Base-by-base conservation (phyloP, 2,888 invertebrate genomes). In the Mythimna ferrago region DNA sequence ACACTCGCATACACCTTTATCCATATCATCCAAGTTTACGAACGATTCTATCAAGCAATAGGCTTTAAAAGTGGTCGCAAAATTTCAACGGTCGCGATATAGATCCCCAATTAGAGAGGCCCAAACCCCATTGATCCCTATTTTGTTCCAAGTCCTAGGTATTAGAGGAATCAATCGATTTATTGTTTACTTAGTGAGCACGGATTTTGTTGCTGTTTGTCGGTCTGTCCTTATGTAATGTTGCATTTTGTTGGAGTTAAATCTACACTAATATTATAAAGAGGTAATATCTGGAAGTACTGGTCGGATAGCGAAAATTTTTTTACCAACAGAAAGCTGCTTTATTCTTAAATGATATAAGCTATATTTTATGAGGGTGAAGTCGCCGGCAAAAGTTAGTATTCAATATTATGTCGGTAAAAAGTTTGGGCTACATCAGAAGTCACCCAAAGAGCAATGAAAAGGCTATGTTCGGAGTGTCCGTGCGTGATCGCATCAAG, bases 31-130 rank as follows among this genome's bases (percentile, higher is more conserved):
- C 56, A 65, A 78, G 66, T 84, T 83, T 82, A 70, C 80, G 78
- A 82, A 81, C 84, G 78, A 78, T 76, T 71, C 32, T n/a, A n/a
- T 74, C 6, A 48, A 11, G 32, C 64, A n/a, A 57, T 81, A 73
- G 85, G 88, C 88, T 88, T 90, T 86, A 88, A 91, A 91, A 90
- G 87, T 88, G 90, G 89, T 90, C 85, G 86, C 87, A 82, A 87
- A 86, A 87, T 88, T 89, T 83, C 69, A 81, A 88, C 81, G 80
- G 80, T 74, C 82, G 75, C 82, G 86, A 88, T 89, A 89, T 87
- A 81, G 89, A 90, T 89, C 90, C 92, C 83, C 86, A 89, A 91
- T 91, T 90, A 90, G 88, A 79, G 78, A 73, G 82, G 83, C 53
- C 71, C 82, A 84, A 88, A 80, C 90, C 88, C 72, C 73, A 72